Conservation (phyloP, 2,797 vertebrate genomes). For the Botia kubotai region DNA sequence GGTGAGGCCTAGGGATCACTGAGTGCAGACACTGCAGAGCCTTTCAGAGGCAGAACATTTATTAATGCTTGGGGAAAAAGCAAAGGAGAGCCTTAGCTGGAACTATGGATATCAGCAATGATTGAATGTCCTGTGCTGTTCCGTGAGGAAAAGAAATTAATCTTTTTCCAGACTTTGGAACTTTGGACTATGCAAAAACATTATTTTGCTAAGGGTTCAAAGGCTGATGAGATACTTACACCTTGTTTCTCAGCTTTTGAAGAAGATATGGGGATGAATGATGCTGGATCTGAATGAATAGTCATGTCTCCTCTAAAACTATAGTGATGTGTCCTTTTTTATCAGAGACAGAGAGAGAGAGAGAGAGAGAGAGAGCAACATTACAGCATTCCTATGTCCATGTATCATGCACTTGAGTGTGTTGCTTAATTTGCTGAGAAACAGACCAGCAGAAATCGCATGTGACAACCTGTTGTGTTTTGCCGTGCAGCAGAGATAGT, state of each 20-base stretch:
- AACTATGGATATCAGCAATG: slow-evolving; percentile 50
- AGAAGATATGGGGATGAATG: not conserved
- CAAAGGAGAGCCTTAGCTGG: slow-evolving; percentile 26
- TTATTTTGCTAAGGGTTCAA: not conserved
- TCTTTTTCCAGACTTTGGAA: slow-evolving; percentile 27
- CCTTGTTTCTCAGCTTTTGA: slow-evolving; percentile 1
- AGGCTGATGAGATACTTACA: not conserved
- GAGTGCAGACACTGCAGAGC: slow-evolving; percentile 54
- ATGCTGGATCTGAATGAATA: not conserved
- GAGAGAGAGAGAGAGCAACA: not conserved
- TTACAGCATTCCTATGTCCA: slow-evolving; percentile 42
- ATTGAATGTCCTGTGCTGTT: slow-evolving; percentile 10
- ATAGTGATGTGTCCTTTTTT: not conserved
- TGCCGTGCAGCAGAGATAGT: slow-evolving; percentile 65
- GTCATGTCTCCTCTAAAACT: not conserved
- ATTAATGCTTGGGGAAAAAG: slow-evolving; percentile 55
- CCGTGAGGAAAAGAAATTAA: slow-evolving; percentile 33
- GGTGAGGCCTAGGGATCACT: slow-evolving; percentile 35
- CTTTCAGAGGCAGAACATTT: slow-evolving; percentile 47
- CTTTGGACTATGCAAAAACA: slow-evolving; percentile 13
- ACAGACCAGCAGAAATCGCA: slow-evolving; percentile 65
- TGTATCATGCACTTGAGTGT: slow-evolving; percentile 70
- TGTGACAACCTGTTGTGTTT: slow-evolving; percentile 78
- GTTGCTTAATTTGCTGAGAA: slow-evolving; percentile 64
- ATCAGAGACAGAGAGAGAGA: not conserved